These are phyloP conservation scores for Cyclophora punctaria DNA, from an alignment of 2,888 invertebrate species.

Conservation along the genomic window DNA sequence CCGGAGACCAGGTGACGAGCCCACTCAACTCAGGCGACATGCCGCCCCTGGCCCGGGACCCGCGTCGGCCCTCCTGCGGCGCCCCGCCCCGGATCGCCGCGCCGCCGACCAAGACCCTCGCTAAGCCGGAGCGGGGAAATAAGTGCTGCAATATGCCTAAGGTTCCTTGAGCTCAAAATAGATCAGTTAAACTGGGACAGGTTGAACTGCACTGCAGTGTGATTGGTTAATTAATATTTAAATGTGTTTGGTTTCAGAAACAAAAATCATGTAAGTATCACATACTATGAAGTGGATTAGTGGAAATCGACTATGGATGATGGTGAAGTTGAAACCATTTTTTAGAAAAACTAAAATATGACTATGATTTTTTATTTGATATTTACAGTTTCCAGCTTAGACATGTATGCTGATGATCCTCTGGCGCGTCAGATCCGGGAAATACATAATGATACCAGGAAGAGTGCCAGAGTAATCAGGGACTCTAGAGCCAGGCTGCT, in stretches of 20 bases:
- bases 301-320: too few relatives aligned
- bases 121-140: neutral
- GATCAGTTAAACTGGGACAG: too few relatives aligned
- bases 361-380: neutral
- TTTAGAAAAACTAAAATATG: too few relatives aligned
- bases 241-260: constrained; percentile 30
- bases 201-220: too few relatives aligned
- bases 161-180: too few relatives aligned
- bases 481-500: constrained; percentile 49
- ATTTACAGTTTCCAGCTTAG: constrained; percentile 23
- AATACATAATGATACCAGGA: constrained; percentile 48
- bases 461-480: constrained; percentile 49
- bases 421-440: constrained; percentile 46
- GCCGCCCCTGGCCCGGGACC: constrained; percentile 3
- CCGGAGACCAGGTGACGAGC: constrained; percentile 16
- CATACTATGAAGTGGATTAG: too few relatives aligned
- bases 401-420: constrained; percentile 29
- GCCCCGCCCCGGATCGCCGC: neutral
- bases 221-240: too few relatives aligned
- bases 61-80: too few relatives aligned
- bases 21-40: constrained; percentile 17
- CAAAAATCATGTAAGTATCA: constrained; percentile 34
- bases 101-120: neutral
- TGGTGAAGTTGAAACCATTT: too few relatives aligned
- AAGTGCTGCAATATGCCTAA: neutral